These are phyloP conservation scores for Phengaris alcon DNA, from an alignment of 2,888 invertebrate genomes.

Conservation along the genomic window DNA sequence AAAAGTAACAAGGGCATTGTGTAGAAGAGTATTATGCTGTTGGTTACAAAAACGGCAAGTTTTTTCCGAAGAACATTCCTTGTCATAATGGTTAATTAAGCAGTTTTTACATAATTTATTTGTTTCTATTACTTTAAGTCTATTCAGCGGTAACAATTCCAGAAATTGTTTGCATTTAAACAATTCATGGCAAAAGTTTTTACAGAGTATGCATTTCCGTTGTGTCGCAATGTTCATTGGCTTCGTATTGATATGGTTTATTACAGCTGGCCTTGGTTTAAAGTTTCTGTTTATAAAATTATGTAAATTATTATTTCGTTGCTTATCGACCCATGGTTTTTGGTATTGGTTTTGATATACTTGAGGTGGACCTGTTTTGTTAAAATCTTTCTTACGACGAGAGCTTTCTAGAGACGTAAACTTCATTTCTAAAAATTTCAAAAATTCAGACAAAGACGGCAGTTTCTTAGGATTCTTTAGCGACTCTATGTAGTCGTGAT, in stretches of 20 bases:
- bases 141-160: constrained; percentile 3
- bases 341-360: too few species aligned
- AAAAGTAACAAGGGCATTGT: constrained; percentile 31
- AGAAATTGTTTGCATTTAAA: constrained; percentile 30
- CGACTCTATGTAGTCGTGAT: constrained; percentile 34
- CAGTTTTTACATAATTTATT: constrained; percentile 37
- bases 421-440: too few species aligned
- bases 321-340: too few species aligned
- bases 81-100: constrained; percentile 35
- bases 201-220: background rate
- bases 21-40: constrained; percentile 33
- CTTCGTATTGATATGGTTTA: constrained; percentile 25
- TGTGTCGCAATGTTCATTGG: constrained; percentile 3
- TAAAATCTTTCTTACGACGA: too few species aligned
- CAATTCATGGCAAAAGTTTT: constrained; percentile 2
- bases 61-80: constrained; percentile 34
- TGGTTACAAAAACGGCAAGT: constrained; percentile 31
- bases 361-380: too few species aligned
- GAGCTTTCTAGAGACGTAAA: too few species aligned
- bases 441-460: constrained; percentile 29
- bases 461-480: constrained; percentile 33
- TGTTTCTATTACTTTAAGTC: constrained; percentile 6
- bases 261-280: background rate
- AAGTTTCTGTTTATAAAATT: too few species aligned
- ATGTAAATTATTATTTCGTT: too few species aligned